A percentile compares a stretch with the other conserved stretches of the same genome.
phyloP scores from a whole-genome alignment of 1,140 invertebrate species.

The Apis laboriosa region DNA sequence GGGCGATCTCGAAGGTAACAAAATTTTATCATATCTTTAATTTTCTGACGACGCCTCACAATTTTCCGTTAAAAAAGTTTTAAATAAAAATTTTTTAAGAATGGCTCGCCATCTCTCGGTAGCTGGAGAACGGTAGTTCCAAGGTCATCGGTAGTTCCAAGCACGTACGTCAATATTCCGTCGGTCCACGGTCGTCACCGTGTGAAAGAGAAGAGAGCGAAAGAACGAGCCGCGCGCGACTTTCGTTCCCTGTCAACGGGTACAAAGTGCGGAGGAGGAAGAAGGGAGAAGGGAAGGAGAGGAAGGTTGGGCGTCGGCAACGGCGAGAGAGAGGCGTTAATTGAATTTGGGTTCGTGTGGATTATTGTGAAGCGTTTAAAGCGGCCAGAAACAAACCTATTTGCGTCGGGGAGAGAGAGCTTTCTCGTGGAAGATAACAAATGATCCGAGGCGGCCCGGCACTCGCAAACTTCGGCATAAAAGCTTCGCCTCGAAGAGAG shows the following conservation, averaged over 20 bases:
- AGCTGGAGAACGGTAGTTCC: not conserved
- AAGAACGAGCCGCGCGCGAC: constrained; percentile 21
- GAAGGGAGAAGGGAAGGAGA: not conserved
- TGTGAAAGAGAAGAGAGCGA: constrained; percentile 53
- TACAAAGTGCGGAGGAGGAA: constrained; percentile 59
- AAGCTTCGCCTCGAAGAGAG: constrained; percentile 65
- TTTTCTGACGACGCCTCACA: too few relatives aligned
- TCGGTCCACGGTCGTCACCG: constrained; percentile 12
- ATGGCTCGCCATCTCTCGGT: too few relatives aligned
- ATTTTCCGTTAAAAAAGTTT: too few relatives aligned
- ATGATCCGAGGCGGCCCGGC: constrained; percentile 66
- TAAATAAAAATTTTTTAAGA: too few relatives aligned
- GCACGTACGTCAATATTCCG: constrained; percentile 61
- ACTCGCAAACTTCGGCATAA: constrained; percentile 72
- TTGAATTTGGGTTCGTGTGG: constrained; percentile 71
- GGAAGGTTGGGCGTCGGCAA: constrained; percentile 18
- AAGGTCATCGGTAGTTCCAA: constrained; percentile 48
- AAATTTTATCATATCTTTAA: too few relatives aligned
- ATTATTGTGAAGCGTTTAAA: constrained; percentile 73
- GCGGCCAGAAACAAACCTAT: constrained; percentile 74
- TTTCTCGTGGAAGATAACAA: constrained; percentile 72
- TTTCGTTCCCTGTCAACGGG: constrained; percentile 60
- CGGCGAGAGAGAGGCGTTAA: constrained; percentile 65
- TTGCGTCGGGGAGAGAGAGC: constrained; percentile 72
- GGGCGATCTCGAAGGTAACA: too few relatives aligned